Evolutionary conservation across 2,113 vertebrate genomes (phyloP).

Genomic region (Neodontobutis hainanensis): DNA sequence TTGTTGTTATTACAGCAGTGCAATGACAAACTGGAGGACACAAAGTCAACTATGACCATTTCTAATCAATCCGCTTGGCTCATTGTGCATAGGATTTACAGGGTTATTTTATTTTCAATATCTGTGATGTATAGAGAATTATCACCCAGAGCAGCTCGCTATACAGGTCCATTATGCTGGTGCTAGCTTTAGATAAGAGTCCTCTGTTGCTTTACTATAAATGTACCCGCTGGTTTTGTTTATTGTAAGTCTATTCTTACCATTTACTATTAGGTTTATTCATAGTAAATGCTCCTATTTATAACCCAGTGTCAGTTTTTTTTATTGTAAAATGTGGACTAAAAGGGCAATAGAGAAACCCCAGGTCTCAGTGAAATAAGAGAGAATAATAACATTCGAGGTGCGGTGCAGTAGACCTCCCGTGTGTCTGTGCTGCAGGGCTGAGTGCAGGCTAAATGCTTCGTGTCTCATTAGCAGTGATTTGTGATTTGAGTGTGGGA

Average conservation of each 20-base stretch:
- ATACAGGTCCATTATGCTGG: neutral
- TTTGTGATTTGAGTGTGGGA: conserved; percentile 55
- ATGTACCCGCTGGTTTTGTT: no score
- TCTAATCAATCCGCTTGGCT: conserved; percentile 23
- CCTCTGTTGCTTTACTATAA: no score
- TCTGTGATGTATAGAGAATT: neutral
- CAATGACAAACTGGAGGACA: conserved; percentile 13
- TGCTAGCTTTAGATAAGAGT: no score
- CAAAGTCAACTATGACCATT: conserved; percentile 19
- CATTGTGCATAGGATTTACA: neutral
- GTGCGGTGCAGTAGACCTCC: conserved; percentile 20
- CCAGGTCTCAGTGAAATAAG: neutral
- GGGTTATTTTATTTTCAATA: conserved; percentile 8
- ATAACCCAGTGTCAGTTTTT: no score
- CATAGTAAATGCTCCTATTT: neutral
- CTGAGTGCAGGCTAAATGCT: conserved; percentile 45
- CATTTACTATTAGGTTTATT: no score
- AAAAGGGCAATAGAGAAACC: neutral
- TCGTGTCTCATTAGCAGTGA: conserved; percentile 66
- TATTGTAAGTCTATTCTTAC: no score
- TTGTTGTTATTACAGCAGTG: conserved; percentile 14
- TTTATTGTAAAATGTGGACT: neutral
- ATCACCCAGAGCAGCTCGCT: neutral
- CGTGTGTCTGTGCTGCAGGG: conserved; percentile 34
- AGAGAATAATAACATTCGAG: neutral